Evolutionary conservation across 2,113 vertebrate genomes (phyloP), one percentile per base, ranked within the genome.

Genomic region (Upupa epops): DNA sequence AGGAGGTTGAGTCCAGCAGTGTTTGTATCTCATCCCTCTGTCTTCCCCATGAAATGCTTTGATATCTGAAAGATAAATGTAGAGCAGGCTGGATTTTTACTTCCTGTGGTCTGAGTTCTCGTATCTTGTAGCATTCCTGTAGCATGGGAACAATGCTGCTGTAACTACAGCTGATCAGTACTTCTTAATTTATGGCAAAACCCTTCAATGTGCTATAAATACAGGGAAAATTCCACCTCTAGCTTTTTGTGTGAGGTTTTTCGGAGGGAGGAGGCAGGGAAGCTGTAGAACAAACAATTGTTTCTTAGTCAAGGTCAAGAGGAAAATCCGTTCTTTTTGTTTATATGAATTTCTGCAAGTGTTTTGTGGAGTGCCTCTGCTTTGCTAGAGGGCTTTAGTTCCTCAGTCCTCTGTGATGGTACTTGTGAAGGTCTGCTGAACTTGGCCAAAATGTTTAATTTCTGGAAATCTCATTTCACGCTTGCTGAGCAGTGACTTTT

Each of bases 381-480:
- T 83, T 90, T 22, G 19, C 54, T 64, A 48, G 58, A 75, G 31
- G 37, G 8, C 65, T 93, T 94, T 83, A 37, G n/a, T 92, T 75
- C 31, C 45, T 65, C 73, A 82, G 0, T 82, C 24, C 26, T 60
- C 32, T 72, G 14, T 86, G 83, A 90, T 90, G 89, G 72, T 49
- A 69, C 15, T 84, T 69, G 31, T 36, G 46, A 72, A 74, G 29
- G 17, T 78, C 73, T 91, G 32, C 60, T 91, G 64, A 80, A 86
- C 72, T 71, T 68, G 31, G 37, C 52, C 15, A 84, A 75, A 45
- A 60, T 56, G 55, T 8, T 42, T 52, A 55, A 64, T 91, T 77
- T 89, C 79, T 93, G 73, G 59, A 93, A 94, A 90, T 86, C 80
- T 86, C 49, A 91, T 88, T 93, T 94, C 40, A n/a, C 78, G 69